phyloP scores from a whole-genome alignment of 2,113 vertebrate species.

The Fregetta grallaria region DNA sequence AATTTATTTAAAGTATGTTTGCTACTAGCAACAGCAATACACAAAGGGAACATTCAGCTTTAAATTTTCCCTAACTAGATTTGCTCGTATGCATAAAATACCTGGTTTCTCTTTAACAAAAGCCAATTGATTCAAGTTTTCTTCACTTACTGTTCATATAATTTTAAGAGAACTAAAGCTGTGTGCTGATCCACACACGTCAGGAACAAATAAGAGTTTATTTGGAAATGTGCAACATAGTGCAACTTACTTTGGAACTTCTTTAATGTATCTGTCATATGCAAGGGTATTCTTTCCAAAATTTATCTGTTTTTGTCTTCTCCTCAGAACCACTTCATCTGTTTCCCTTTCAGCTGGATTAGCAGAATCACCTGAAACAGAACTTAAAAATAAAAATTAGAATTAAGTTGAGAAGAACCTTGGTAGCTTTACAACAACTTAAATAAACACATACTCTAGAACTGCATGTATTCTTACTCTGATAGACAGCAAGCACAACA shows the following conservation, averaged over 20 bases:
- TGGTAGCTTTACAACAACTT: background rate
- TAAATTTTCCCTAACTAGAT: background rate
- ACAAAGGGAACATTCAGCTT: background rate
- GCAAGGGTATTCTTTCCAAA: constrained; percentile 97
- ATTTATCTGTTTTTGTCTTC: constrained; percentile 96
- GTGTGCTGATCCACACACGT: fast-evolving
- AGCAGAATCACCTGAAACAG: constrained; percentile 79
- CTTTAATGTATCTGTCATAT: constrained; percentile 90
- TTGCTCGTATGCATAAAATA: background rate
- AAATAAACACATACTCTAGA: background rate
- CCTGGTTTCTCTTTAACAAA: background rate
- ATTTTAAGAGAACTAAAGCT: background rate
- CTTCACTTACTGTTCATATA: background rate
- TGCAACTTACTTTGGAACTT: constrained; percentile 86
- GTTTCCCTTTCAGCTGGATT: constrained; percentile 82
- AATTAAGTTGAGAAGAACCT: background rate
- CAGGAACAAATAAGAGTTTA: background rate
- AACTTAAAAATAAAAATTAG: constrained; percentile 63
- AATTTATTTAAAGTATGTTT: background rate
- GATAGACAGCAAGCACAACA: background rate
- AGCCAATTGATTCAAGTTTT: background rate
- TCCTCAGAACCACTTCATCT: constrained; percentile 85
- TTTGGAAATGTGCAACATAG: fast-evolving
- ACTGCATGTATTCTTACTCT: background rate
- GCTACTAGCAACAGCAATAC: background rate